These are phyloP conservation scores for Nixonia krombeini DNA, from an alignment of 1,140 invertebrate species.

Conservation along the genomic window DNA sequence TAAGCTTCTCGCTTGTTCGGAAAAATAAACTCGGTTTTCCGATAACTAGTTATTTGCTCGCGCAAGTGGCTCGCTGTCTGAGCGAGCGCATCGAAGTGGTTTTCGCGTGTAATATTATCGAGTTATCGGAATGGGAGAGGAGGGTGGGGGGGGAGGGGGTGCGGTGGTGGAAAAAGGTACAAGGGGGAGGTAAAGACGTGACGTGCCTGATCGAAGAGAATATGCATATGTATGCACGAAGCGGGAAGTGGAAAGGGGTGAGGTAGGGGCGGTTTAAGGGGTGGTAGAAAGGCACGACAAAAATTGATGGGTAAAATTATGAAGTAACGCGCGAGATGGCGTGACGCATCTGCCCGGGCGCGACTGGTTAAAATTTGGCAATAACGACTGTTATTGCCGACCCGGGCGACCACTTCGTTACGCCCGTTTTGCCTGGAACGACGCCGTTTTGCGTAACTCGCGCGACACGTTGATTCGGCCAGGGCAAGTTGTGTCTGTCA, in stretches of 20 bases:
- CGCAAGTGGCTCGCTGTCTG: conserved; percentile 68
- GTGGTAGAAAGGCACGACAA: conserved; percentile 38
- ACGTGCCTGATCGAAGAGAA: conserved; percentile 42
- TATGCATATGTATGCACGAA: conserved; percentile 46
- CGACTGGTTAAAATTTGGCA: too few species aligned
- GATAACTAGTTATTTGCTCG: conserved; percentile 69
- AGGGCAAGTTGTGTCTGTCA: too few species aligned
- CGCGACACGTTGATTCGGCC: too few species aligned
- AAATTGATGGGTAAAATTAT: too few species aligned
- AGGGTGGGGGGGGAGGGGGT: conserved; percentile 45
- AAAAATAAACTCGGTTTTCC: conserved; percentile 69
- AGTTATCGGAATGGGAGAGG: conserved; percentile 60
- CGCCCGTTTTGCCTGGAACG: too few species aligned
- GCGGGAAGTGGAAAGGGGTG: conserved; percentile 40
- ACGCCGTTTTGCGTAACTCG: too few species aligned
- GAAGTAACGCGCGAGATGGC: too few species aligned
- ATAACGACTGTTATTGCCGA: too few species aligned
- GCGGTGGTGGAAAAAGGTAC: conserved; percentile 32
- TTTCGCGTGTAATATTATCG: conserved; percentile 69
- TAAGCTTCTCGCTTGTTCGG: conserved; percentile 46
- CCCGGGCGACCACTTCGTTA: too few species aligned
- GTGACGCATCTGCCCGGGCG: too few species aligned
- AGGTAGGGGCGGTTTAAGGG: conserved; percentile 15
- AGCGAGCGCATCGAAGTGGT: conserved; percentile 67
- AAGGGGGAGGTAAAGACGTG: conserved; percentile 39